Evolutionary conservation across 1,140 invertebrate species (phyloP).

Genomic region (Diachasma alloeum): DNA sequence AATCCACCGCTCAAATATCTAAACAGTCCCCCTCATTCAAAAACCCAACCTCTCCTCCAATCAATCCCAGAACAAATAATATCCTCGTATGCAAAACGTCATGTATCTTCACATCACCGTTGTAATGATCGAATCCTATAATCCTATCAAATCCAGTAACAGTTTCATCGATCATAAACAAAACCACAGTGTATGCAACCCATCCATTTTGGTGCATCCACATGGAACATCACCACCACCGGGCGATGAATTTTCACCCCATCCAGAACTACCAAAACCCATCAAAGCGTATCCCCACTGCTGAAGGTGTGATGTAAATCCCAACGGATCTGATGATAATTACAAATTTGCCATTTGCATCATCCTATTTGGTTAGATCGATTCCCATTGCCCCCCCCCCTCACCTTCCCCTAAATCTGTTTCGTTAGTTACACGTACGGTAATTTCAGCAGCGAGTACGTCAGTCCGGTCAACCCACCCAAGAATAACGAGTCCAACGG

Average conservation of each 20-base stretch:
- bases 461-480: background rate
- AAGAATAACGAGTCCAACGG: too few relatives aligned
- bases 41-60: background rate
- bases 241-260: too few relatives aligned
- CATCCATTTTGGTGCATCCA: too few relatives aligned
- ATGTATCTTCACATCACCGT: background rate
- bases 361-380: conserved; percentile 32
- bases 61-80: too few relatives aligned
- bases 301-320: background rate
- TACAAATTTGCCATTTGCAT: conserved; percentile 43
- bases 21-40: background rate
- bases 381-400: background rate
- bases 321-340: conserved; percentile 41
- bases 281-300: background rate
- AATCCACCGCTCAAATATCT: too few relatives aligned
- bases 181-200: too few relatives aligned
- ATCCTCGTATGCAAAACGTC: background rate
- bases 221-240: too few relatives aligned
- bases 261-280: background rate
- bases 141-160: too few relatives aligned
- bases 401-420: background rate
- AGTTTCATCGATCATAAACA: too few relatives aligned
- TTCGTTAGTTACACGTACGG: too few relatives aligned
- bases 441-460: background rate
- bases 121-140: too few relatives aligned